Evolutionary conservation across 2,113 vertebrate genomes (phyloP).

Genomic region (Lichenostomus cassidix): DNA sequence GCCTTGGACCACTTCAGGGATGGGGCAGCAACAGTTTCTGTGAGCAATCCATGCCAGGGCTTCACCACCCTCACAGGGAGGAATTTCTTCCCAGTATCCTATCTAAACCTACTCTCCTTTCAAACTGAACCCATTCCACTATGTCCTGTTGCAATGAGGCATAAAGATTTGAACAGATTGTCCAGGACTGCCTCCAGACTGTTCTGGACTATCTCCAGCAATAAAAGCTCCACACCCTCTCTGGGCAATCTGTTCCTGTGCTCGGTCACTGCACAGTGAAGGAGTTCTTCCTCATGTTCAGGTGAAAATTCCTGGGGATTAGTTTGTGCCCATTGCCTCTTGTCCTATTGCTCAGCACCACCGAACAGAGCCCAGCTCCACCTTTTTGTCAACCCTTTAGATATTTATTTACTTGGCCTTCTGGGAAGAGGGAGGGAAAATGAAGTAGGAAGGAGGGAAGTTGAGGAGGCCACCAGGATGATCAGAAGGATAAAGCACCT

Average conservation of each 20-base stretch:
- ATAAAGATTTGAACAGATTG: neutral
- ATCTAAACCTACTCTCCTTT: neutral
- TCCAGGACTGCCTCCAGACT: neutral
- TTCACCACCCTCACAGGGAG: fast-evolving
- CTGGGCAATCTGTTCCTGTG: neutral
- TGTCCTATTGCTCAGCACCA: neutral
- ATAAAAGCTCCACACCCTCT: neutral
- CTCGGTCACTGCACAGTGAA: neutral
- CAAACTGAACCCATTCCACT: neutral
- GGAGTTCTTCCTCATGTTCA: neutral
- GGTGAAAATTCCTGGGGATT: neutral
- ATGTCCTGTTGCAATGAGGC: neutral
- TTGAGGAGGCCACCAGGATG: neutral
- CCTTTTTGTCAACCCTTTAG: neutral
- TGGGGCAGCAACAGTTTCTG: neutral
- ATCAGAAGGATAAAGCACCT: neutral
- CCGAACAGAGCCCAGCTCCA: neutral
- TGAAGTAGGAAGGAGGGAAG: neutral
- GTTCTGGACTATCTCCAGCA: neutral
- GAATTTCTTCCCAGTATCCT: neutral
- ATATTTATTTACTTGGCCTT: neutral
- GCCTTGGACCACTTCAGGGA: neutral
- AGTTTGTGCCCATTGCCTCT: neutral
- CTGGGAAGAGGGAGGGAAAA: neutral
- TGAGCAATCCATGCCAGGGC: neutral